Evolutionary conservation across 1,140 invertebrate genomes (phyloP).

Genomic region (Diploscapter pachys): DNA sequence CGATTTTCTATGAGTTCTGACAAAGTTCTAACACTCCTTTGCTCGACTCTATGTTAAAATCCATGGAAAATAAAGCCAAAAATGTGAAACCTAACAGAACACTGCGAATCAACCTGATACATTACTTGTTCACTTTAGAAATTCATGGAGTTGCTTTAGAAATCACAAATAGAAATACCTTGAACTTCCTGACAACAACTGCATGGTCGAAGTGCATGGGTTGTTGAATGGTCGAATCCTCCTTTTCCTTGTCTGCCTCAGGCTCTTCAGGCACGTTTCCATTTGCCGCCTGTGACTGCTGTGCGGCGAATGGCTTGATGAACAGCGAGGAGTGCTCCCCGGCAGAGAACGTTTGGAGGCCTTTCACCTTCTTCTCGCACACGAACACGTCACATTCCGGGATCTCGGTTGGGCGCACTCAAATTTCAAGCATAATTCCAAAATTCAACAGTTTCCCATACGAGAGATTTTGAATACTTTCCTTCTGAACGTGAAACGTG

Average conservation of each 20-base stretch:
- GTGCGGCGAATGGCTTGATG: not conserved
- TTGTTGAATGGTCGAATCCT: constrained; percentile 1
- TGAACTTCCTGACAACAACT: constrained; percentile 27
- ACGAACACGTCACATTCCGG: constrained; percentile 85
- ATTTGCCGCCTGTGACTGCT: not conserved
- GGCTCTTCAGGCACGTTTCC: not conserved
- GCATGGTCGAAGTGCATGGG: constrained; percentile 23
- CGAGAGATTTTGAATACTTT: no score
- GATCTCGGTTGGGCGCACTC: constrained; percentile 88
- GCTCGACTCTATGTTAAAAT: no score
- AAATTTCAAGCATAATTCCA: constrained; percentile 26
- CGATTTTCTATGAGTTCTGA: no score
- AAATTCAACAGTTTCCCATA: no score
- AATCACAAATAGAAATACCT: not conserved
- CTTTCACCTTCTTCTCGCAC: constrained; percentile 87
- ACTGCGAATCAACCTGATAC: not conserved
- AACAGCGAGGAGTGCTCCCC: constrained; percentile 8
- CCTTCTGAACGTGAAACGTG: no score
- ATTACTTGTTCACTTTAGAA: no score
- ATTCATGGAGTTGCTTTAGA: no score
- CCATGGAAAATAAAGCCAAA: not conserved
- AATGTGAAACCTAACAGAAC: not conserved
- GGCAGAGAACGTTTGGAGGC: constrained; percentile 59
- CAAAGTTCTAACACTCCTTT: no score
- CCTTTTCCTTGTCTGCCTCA: not conserved